Conservation (phyloP, 2,888 invertebrate species). For the Pammene aurita region DNA sequence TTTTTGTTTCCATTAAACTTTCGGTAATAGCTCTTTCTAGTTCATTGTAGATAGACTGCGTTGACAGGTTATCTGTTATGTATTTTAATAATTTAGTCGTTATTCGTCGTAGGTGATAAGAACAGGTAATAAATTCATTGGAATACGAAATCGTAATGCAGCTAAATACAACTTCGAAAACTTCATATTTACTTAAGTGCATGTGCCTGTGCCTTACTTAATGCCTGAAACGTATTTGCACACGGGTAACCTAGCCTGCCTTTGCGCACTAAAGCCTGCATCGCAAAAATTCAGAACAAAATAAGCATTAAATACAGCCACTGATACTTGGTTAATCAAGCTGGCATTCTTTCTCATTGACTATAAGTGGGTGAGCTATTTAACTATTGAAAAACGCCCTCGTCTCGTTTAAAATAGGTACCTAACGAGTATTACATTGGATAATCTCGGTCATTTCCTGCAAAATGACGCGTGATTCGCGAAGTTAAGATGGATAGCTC, state of each 20-base stretch:
- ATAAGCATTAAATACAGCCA: conserved; percentile 2
- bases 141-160: too few relatives aligned
- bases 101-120: too few relatives aligned
- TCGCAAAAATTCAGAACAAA: not conserved
- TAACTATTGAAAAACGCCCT: conserved; percentile 20
- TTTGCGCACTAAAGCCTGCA: not conserved
- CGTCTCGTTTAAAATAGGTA: not conserved
- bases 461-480: conserved; percentile 32
- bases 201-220: too few relatives aligned
- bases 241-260: not conserved
- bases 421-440: conserved; percentile 13
- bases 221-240: not conserved
- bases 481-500: conserved; percentile 22
- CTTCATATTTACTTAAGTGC: not conserved
- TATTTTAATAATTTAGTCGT: too few relatives aligned
- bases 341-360: conserved; percentile 20
- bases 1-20: too few relatives aligned
- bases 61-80: too few relatives aligned
- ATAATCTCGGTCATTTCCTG: conserved; percentile 38
- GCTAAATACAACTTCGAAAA: too few relatives aligned
- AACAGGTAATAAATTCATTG: too few relatives aligned
- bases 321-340: conserved; percentile 9
- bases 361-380: conserved; percentile 23
- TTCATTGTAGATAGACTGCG: too few relatives aligned
- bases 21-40: too few relatives aligned